Base-by-base conservation (phyloP, 2,797 vertebrate species). In the Enteromius trimaculatus region DNA sequence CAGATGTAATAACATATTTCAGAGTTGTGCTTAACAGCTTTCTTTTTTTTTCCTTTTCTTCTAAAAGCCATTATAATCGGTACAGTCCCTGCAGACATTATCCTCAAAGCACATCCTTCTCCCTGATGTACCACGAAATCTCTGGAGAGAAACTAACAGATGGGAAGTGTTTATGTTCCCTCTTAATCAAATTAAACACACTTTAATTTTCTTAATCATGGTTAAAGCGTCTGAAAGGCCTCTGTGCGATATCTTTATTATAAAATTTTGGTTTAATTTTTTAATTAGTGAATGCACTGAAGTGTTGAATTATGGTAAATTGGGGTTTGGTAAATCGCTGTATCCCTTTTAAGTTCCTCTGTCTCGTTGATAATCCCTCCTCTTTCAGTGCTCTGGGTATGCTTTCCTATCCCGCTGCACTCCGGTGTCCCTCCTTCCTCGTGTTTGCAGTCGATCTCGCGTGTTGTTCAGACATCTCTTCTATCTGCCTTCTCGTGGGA, bases 151-250 rank as follows among this genome's bases (percentile, higher is more conserved):
- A 79, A 89, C 89, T 91, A 92, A 93, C 93, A 94, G 93, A 93
- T 93, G 92, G 88, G 85, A 85, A 88, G 89, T 89, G 90, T 92
- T 93, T 93, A 92, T 94, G 92, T 91, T 87, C 89, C 89, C 55
- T 31, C 65, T 91, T 93, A 92, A 95, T 94, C 93, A 93, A 92
- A 93, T 93, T 94, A 94, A 94, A 92, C 92, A 92, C 89, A 91
- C 91, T 92, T 92, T 93, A 92, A 93, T 93, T 93, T 89, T 86
- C 89, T 85, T 95, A 94, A 95, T 95, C 94, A 92, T 93, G 93
- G 93, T 92, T 90, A 65, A 91, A 90, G 90, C 90, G 91, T 91
- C 92, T 94, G 93, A 91, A 87, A 92, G 90, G 88, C 91, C 91
- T 90, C 62, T 23, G 44, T 87, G 77, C 84, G 74, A 85, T 86